Evolutionary conservation across 2,888 invertebrate genomes (phyloP).

Genomic region (Galerucella nymphaeae): DNA sequence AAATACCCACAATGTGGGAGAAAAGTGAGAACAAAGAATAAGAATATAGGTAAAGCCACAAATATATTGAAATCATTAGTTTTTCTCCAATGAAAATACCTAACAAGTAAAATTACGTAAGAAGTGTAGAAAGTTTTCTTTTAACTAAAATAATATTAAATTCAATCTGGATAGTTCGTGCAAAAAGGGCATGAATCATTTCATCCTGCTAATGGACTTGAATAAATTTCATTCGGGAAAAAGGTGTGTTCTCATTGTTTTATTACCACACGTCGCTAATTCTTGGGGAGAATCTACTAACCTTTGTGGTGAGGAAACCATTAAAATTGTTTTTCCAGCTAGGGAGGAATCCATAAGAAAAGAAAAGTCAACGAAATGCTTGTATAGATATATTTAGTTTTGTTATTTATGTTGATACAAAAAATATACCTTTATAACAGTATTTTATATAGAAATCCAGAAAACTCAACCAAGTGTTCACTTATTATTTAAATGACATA

Average conservation of each 20-base stretch:
- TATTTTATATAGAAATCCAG: too few relatives aligned
- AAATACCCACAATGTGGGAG: too few relatives aligned
- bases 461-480: too few relatives aligned
- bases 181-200: constrained; percentile 23
- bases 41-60: too few relatives aligned
- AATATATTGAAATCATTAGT: too few relatives aligned
- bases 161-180: constrained; percentile 5
- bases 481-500: too few relatives aligned
- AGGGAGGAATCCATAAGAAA: background rate
- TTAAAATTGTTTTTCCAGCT: constrained; percentile 5
- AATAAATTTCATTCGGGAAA: constrained; percentile 25
- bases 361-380: background rate
- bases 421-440: too few relatives aligned
- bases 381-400: too few relatives aligned
- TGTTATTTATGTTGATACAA: too few relatives aligned
- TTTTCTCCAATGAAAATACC: too few relatives aligned
- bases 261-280: constrained; percentile 11
- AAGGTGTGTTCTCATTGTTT: constrained; percentile 30
- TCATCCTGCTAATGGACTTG: constrained; percentile 20
- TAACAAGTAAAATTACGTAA: too few relatives aligned
- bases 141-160: background rate
- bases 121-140: background rate
- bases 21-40: too few relatives aligned
- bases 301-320: constrained; percentile 12
- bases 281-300: constrained; percentile 23